A percentile compares a stretch with the other conserved stretches of the same genome.
These are phyloP conservation scores for Helogale parvula DNA, from an alignment of 2,113 vertebrate genomes.

Conservation along the genomic window DNA sequence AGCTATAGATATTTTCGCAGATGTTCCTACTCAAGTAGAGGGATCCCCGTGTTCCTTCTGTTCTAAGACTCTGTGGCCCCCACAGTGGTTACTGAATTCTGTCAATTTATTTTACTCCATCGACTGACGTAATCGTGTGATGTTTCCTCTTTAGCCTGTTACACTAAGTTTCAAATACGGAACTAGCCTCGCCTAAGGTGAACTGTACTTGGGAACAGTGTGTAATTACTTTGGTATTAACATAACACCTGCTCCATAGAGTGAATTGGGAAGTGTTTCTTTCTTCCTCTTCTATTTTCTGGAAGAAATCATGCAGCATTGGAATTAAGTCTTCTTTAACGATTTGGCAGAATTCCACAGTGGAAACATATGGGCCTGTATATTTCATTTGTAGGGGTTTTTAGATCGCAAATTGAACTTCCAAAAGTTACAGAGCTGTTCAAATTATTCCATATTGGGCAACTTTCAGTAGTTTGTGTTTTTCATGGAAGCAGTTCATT, in stretches of 20 bases:
- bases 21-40: background rate
- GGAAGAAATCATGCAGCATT: background rate
- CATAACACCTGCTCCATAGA: background rate
- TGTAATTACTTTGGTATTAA: background rate
- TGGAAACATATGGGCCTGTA: background rate
- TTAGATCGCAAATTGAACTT: background rate
- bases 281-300: background rate
- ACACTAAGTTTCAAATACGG: background rate
- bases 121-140: background rate
- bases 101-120: background rate
- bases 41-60: background rate
- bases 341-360: background rate
- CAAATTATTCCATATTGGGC: background rate
- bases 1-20: background rate
- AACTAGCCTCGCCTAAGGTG: background rate
- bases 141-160: slow-evolving; percentile 3
- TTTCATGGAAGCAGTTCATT: background rate
- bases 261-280: background rate
- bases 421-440: background rate
- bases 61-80: background rate
- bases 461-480: background rate
- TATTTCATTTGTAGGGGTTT: background rate
- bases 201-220: background rate
- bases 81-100: background rate
- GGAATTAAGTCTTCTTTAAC: background rate